Conservation (phyloP, 2,888 invertebrate genomes). For the Syritta pipiens region DNA sequence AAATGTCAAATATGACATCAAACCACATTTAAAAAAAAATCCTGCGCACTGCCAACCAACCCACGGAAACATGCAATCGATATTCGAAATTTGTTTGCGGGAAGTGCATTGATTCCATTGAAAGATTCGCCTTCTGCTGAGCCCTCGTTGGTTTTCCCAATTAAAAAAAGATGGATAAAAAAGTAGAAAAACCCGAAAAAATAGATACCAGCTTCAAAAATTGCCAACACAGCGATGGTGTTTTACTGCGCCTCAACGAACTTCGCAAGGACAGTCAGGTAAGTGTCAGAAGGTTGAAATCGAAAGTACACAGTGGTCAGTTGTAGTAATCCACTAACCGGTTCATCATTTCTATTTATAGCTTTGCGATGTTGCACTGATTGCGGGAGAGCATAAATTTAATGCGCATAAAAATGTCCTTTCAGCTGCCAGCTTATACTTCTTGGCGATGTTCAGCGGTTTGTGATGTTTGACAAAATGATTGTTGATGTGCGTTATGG, state of each 20-base stretch:
- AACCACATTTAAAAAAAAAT: neutral
- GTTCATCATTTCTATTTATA: conserved; percentile 43
- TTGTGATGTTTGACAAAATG: neutral
- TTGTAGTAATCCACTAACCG: neutral
- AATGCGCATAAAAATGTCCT: conserved; percentile 72
- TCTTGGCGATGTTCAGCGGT: conserved; percentile 74
- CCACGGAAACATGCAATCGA: conserved; percentile 18
- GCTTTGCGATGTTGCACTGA: conserved; percentile 71
- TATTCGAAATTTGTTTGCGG: conserved; percentile 31
- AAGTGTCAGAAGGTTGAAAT: neutral
- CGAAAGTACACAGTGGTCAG: neutral
- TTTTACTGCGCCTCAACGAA: conserved; percentile 41
- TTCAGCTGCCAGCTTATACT: conserved; percentile 73
- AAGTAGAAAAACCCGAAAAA: conserved; percentile 25
- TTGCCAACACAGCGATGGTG: conserved; percentile 56
- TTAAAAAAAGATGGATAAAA: conserved; percentile 32
- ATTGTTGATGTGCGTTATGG: neutral
- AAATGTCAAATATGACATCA: conserved; percentile 10
- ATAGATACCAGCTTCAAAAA: conserved; percentile 37
- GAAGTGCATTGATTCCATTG: conserved; percentile 25
- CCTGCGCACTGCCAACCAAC: conserved; percentile 35
- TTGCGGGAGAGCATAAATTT: conserved; percentile 70
- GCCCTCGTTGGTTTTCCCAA: neutral
- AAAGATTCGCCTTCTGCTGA: neutral
- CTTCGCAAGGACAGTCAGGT: conserved; percentile 52